Percentiles rank a stretch among this genome's conserved stretches.
These are phyloP conservation scores for Torymus texanus DNA, from an alignment of 2,888 invertebrate genomes.

Conservation along the genomic window DNA sequence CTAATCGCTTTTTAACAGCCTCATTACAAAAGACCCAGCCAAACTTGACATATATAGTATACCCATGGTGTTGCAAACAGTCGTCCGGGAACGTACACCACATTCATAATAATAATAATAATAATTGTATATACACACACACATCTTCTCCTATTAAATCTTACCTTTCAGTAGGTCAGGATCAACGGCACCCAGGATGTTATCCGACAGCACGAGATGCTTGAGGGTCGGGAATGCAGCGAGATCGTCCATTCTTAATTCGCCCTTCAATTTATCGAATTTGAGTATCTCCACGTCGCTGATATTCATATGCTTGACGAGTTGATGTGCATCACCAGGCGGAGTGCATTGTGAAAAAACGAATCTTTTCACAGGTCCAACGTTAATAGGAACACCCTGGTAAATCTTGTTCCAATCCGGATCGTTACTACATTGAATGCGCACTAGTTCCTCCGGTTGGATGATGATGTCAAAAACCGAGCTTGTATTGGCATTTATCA, in stretches of 20 bases:
- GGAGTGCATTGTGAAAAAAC: neutral
- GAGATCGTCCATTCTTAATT: constrained; percentile 8
- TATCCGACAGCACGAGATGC: constrained; percentile 33
- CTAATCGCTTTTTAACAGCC: too few relatives aligned
- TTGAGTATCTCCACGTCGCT: constrained; percentile 18
- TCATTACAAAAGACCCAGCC: too few relatives aligned
- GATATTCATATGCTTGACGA: neutral
- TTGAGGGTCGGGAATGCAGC: constrained; percentile 25
- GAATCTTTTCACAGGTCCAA: constrained; percentile 6
- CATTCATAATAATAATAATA: too few relatives aligned
- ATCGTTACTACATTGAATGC: constrained; percentile 22
- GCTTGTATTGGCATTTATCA: neutral
- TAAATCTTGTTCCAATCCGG: constrained; percentile 39
- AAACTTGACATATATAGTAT: too few relatives aligned
- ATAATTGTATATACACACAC: too few relatives aligned
- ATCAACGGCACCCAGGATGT: constrained; percentile 78
- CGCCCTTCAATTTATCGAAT: neutral
- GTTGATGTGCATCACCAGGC: neutral
- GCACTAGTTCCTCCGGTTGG: neutral
- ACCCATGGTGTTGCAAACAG: too few relatives aligned
- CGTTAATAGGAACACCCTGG: neutral
- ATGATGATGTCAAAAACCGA: constrained; percentile 24
- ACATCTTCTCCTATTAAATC: neutral
- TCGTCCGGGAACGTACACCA: too few relatives aligned
- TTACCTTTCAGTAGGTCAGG: constrained; percentile 77